phyloP scores from a whole-genome alignment of 1,140 invertebrate species.

The Orius insidiosus region DNA sequence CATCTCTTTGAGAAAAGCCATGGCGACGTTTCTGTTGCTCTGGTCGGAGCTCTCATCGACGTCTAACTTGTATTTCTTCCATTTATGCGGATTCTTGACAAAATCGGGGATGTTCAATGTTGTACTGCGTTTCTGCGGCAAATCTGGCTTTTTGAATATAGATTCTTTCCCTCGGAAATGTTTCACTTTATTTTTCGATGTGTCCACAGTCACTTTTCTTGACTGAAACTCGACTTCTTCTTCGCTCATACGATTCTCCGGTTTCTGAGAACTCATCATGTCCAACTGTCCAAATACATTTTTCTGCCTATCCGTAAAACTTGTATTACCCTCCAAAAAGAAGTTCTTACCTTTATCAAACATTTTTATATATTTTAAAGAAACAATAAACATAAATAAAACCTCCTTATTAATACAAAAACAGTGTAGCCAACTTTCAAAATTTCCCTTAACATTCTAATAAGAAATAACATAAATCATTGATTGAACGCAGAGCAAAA shows the following conservation, averaged over 20 bases:
- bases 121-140: conserved; percentile 24
- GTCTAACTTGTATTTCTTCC: conserved; percentile 51
- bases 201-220: not conserved
- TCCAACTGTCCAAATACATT: conserved; percentile 9
- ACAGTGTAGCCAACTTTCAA: too few relatives aligned
- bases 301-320: conserved; percentile 9
- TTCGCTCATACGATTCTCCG: conserved; percentile 1
- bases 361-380: too few relatives aligned
- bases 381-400: too few relatives aligned
- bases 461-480: too few relatives aligned
- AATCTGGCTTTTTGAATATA: conserved; percentile 53
- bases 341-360: not conserved
- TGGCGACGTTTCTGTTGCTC: conserved; percentile 47
- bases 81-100: conserved; percentile 54
- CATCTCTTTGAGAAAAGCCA: conserved; percentile 46
- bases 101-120: conserved; percentile 38
- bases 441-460: too few relatives aligned
- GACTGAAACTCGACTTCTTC: not conserved
- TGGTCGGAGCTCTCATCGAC: conserved; percentile 56
- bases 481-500: too few relatives aligned
- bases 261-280: not conserved
- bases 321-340: conserved; percentile 4
- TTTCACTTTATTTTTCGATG: conserved; percentile 26
- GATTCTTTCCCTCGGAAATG: conserved; percentile 50
- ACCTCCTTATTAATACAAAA: too few relatives aligned